Conservation (phyloP, 2,113 vertebrate species). For the Mustela lutreola region DNA sequence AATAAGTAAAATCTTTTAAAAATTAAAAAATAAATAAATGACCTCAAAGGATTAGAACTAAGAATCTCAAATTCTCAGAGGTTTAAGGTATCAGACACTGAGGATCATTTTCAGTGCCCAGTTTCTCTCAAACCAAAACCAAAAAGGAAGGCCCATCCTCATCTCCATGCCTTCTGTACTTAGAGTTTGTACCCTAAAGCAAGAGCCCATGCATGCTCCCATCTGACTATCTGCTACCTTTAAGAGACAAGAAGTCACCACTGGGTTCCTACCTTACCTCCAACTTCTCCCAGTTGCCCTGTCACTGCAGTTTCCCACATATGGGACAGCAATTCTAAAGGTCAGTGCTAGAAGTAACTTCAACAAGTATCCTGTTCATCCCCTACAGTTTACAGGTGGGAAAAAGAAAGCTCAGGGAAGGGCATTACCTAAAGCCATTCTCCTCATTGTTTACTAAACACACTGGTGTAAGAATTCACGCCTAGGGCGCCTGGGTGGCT, state of each 20-base stretch:
- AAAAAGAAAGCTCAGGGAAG: slow-evolving; percentile 63
- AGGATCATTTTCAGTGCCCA: not conserved
- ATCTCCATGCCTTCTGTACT: not conserved
- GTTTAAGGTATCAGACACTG: not conserved
- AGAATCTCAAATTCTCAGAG: slow-evolving; percentile 40
- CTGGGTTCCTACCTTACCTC: not conserved
- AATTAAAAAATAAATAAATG: not conserved
- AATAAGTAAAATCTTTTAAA: not conserved
- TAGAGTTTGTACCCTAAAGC: not conserved
- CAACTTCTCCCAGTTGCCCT: not conserved
- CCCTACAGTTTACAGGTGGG: slow-evolving; percentile 13
- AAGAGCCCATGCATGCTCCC: slow-evolving; percentile 4
- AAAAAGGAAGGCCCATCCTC: not conserved
- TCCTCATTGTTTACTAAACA: slow-evolving; percentile 59
- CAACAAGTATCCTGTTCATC: not conserved
- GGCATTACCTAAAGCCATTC: slow-evolving; percentile 33
- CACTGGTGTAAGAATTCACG: not conserved
- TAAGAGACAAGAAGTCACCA: not conserved
- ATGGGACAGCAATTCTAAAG: slow-evolving; percentile 53
- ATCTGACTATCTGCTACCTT: not conserved
- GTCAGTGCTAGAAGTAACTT: not conserved
- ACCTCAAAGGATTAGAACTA: not conserved
- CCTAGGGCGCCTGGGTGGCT: not conserved
- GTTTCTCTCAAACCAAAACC: slow-evolving; percentile 10
- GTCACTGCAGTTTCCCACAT: not conserved